Evolutionary conservation across 2,888 invertebrate species (phyloP).

Genomic region (Euclidia mi): DNA sequence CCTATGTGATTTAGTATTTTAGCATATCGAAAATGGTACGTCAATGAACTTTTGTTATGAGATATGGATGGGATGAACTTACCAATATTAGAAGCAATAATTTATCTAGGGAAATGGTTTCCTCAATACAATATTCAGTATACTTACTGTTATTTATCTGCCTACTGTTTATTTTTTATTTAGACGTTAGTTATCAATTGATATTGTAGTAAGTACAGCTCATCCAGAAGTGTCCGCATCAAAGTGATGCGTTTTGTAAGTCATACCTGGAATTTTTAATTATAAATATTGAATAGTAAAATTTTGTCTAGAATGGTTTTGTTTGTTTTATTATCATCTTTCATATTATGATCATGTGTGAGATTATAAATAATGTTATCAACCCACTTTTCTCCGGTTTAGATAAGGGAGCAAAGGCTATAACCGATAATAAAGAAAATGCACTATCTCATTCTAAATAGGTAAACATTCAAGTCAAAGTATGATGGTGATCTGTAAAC

Average conservation of each 20-base stretch:
- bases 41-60: constrained; percentile 58
- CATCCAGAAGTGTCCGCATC: constrained; percentile 70
- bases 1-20: constrained; percentile 75
- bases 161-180: constrained; percentile 27
- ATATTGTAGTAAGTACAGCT: constrained; percentile 67
- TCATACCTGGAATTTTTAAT: constrained; percentile 56
- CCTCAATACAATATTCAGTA: constrained; percentile 36
- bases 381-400: too few species aligned
- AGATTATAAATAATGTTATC: too few species aligned
- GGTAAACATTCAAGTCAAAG: too few species aligned
- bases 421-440: too few species aligned
- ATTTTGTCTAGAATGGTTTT: constrained; percentile 57
- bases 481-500: too few species aligned
- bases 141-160: constrained; percentile 32
- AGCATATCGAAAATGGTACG: constrained; percentile 69
- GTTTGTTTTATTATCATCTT: constrained; percentile 40
- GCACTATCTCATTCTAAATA: too few species aligned
- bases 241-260: constrained; percentile 74
- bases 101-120: constrained; percentile 40
- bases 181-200: constrained; percentile 33
- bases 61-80: constrained; percentile 72
- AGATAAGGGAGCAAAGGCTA: too few species aligned
- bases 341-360: too few species aligned
- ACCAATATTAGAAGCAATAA: constrained; percentile 47
- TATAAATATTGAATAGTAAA: constrained; percentile 56